phyloP scores from a whole-genome alignment of 1,140 invertebrate species.

The Dreissena polymorpha region DNA sequence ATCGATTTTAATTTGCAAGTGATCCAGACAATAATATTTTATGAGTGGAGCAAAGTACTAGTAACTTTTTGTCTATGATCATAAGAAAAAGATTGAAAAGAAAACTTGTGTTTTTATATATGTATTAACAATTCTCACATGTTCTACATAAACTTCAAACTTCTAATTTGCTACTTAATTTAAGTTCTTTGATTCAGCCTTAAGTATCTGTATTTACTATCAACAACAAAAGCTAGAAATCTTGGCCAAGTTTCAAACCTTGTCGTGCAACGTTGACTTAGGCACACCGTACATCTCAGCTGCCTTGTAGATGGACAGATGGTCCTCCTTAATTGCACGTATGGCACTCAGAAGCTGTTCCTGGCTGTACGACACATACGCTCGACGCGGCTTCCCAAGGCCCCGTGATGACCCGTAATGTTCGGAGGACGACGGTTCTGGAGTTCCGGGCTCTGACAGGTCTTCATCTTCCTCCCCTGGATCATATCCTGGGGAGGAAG shows the following conservation, averaged over 20 bases:
- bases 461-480: background rate
- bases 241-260: conserved; percentile 5
- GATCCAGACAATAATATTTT: background rate
- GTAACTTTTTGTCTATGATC: too few species aligned
- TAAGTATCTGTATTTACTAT: too few species aligned
- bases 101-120: too few species aligned
- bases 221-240: too few species aligned
- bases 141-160: too few species aligned
- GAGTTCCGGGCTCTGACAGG: background rate
- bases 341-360: conserved; percentile 39
- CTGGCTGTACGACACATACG: conserved; percentile 28
- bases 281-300: conserved; percentile 46
- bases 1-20: too few species aligned
- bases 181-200: too few species aligned
- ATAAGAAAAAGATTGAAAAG: too few species aligned
- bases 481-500: background rate
- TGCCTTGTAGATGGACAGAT: conserved; percentile 47
- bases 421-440: background rate
- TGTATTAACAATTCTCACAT: too few species aligned
- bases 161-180: too few species aligned
- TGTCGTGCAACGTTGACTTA: conserved; percentile 46
- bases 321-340: conserved; percentile 36
- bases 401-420: background rate
- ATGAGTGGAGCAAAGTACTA: too few species aligned
- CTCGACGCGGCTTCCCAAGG: conserved; percentile 12